Conservation (phyloP, 2,797 vertebrate genomes). For the Oreochromis mossambicus region DNA sequence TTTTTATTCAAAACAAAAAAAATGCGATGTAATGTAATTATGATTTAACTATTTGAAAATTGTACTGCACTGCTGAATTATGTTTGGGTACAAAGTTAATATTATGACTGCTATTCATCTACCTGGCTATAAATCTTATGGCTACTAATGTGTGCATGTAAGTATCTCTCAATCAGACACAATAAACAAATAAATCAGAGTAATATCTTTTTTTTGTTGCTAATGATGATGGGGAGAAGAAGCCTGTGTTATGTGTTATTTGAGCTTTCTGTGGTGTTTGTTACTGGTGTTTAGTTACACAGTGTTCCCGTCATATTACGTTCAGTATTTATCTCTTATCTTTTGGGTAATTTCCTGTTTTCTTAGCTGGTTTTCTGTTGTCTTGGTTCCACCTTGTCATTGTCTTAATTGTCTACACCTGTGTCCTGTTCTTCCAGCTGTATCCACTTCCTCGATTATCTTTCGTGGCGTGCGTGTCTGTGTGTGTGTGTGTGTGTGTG, state of each 20-base stretch:
- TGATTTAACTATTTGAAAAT: background rate
- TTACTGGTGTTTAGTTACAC: background rate
- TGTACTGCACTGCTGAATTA: background rate
- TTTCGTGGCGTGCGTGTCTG: too few species aligned
- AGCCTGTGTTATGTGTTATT: background rate
- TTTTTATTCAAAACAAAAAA: background rate
- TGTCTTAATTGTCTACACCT: background rate
- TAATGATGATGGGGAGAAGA: background rate
- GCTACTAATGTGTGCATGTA: background rate
- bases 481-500: too few species aligned
- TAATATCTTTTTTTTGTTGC: fast-evolving
- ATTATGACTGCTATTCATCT: background rate
- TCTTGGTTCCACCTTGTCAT: background rate
- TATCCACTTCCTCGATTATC: too few species aligned
- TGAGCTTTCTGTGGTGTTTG: background rate
- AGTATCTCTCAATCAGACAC: background rate
- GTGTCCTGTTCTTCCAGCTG: too few species aligned
- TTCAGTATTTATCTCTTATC: background rate
- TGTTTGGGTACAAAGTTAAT: background rate
- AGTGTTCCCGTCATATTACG: background rate
- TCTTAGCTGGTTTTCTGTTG: background rate
- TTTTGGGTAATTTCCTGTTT: background rate
- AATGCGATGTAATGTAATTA: background rate
- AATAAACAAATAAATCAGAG: background rate
- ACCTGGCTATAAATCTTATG: background rate